These are phyloP conservation scores for Arctia plantaginis DNA, from an alignment of 2,888 invertebrate species.

Conservation along the genomic window DNA sequence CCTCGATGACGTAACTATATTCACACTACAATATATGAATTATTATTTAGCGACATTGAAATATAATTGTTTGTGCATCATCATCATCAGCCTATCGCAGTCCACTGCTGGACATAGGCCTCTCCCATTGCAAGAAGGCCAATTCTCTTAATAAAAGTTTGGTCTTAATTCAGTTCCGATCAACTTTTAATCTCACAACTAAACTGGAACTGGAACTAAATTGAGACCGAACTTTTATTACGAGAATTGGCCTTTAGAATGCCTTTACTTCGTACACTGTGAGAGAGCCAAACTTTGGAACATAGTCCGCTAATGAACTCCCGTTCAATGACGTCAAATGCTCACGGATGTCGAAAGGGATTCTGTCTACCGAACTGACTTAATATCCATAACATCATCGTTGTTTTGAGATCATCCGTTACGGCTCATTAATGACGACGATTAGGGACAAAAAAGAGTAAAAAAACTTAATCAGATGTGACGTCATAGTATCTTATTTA, in stretches of 20 bases:
- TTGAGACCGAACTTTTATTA: too few species aligned
- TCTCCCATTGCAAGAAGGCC: too few species aligned
- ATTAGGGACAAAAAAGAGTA: slow-evolving; percentile 3
- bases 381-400: slow-evolving; percentile 24
- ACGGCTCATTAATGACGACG: slow-evolving; percentile 17
- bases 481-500: background rate
- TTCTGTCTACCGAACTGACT: slow-evolving; percentile 21
- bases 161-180: too few species aligned
- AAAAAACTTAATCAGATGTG: slow-evolving; percentile 7
- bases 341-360: slow-evolving; percentile 46
- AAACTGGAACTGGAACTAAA: too few species aligned
- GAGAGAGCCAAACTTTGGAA: background rate
- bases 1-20: background rate
- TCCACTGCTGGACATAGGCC: too few species aligned
- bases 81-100: too few species aligned
- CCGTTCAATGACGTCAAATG: slow-evolving; percentile 38
- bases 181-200: too few species aligned
- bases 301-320: background rate
- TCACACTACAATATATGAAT: background rate
- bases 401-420: slow-evolving; percentile 26
- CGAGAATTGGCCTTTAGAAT: background rate
- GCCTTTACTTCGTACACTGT: background rate
- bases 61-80: background rate
- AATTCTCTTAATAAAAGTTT: too few species aligned
- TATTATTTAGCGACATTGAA: background rate